Conservation (phyloP, 2,113 vertebrate genomes). For the Rhynchomys soricoides region DNA sequence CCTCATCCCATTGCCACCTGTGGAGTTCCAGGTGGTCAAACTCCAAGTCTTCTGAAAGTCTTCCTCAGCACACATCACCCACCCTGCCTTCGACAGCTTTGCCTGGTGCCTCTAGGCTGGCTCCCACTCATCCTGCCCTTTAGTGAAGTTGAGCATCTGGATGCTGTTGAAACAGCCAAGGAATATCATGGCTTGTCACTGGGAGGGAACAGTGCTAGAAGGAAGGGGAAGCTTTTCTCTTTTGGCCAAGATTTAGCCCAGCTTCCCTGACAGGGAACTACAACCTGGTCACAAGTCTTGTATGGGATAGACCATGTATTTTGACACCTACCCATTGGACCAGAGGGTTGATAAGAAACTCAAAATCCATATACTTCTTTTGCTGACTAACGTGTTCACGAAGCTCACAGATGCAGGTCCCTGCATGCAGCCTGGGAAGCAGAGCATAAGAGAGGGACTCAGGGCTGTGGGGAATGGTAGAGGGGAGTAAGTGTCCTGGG, state of each 20-base stretch:
- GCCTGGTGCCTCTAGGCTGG: background rate
- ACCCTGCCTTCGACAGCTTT: background rate
- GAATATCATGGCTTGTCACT: background rate
- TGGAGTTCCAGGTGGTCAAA: background rate
- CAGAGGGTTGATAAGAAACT: background rate
- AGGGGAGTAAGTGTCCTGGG: background rate
- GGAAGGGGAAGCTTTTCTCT: background rate
- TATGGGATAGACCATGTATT: background rate
- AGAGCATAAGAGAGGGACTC: background rate
- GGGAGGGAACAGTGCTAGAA: background rate
- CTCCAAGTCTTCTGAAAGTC: background rate
- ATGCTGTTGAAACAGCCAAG: conserved; percentile 39
- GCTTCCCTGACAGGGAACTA: background rate
- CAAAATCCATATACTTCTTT: background rate
- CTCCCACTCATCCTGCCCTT: background rate
- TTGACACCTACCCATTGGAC: background rate
- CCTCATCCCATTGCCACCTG: too few relatives aligned
- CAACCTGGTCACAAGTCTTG: background rate
- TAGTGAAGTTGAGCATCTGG: conserved; percentile 6
- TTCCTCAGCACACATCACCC: background rate
- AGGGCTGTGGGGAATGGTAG: background rate
- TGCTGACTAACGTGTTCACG: background rate
- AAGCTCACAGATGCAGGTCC: background rate
- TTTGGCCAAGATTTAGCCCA: background rate
- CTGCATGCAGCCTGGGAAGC: background rate